phyloP scores from a whole-genome alignment of 2,797 vertebrate species.

The Urosaurus nigricauda region DNA sequence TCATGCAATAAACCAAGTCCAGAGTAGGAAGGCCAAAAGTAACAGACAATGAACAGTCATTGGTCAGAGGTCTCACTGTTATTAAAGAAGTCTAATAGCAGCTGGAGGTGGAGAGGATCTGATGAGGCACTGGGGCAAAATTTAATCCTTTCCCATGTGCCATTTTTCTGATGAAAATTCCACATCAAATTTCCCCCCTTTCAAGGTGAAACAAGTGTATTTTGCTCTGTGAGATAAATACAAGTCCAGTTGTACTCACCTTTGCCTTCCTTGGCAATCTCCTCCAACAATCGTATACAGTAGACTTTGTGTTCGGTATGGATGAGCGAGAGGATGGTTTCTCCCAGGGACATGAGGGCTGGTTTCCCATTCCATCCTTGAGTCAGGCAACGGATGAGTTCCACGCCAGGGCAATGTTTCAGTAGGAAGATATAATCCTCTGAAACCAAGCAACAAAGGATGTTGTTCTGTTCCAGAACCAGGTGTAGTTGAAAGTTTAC shows the following conservation, averaged over 20 bases:
- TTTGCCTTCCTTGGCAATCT: constrained; percentile 68
- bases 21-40: no score
- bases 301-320: constrained; percentile 66
- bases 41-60: no score
- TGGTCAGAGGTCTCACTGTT: not conserved
- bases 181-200: not conserved
- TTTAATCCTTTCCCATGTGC: not conserved
- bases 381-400: constrained; percentile 78
- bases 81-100: no score
- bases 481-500: no score
- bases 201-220: not conserved
- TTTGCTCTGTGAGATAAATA: not conserved
- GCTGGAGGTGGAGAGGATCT: not conserved
- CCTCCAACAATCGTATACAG: constrained; percentile 79
- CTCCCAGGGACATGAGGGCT: constrained; percentile 74
- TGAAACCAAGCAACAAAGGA: constrained; percentile 62
- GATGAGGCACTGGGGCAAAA: not conserved
- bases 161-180: not conserved
- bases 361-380: constrained; percentile 63
- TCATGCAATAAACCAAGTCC: no score
- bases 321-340: constrained; percentile 71
- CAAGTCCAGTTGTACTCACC: constrained; percentile 60
- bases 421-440: constrained; percentile 82
- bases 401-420: constrained; percentile 69
- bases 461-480: no score